Percentiles rank a stretch among this genome's conserved stretches.
Evolutionary conservation across 2,888 invertebrate genomes (phyloP).

Genomic region (Drosophila prostipennis): DNA sequence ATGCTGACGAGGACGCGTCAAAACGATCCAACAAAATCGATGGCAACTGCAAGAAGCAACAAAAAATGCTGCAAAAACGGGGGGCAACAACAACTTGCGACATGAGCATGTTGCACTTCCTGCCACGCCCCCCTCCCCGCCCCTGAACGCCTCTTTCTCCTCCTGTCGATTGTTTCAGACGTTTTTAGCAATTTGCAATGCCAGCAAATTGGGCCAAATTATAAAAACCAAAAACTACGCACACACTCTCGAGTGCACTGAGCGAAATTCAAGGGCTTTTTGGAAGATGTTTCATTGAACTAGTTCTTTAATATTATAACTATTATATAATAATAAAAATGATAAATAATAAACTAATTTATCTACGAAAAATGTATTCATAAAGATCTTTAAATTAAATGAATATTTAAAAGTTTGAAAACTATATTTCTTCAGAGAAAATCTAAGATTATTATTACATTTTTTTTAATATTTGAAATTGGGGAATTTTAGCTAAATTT

Average conservation of each 20-base stretch:
- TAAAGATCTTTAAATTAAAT: too few relatives aligned
- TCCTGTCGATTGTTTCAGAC: constrained; percentile 69
- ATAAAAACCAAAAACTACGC: constrained; percentile 58
- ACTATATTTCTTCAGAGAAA: too few relatives aligned
- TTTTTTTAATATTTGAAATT: too few relatives aligned
- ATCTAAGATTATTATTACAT: too few relatives aligned
- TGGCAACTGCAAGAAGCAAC: constrained; percentile 26
- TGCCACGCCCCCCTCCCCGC: constrained; percentile 30
- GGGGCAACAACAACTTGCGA: constrained; percentile 50
- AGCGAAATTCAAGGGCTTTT: neutral
- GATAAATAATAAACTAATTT: too few relatives aligned
- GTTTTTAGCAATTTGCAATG: constrained; percentile 73
- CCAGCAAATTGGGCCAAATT: constrained; percentile 79
- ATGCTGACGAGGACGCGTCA: constrained; percentile 74
- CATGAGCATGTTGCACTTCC: constrained; percentile 78
- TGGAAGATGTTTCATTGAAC: too few relatives aligned
- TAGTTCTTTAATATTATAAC: too few relatives aligned
- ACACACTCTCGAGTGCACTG: neutral
- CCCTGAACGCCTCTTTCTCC: neutral
- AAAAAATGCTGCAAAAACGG: too few relatives aligned
- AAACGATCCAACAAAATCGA: constrained; percentile 73
- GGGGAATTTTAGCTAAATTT: neutral
- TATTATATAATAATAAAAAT: too few relatives aligned
- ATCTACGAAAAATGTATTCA: too few relatives aligned
- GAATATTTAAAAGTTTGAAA: too few relatives aligned